phyloP scores from a whole-genome alignment of 2,888 invertebrate genomes.

The Melanophora roralis region DNA sequence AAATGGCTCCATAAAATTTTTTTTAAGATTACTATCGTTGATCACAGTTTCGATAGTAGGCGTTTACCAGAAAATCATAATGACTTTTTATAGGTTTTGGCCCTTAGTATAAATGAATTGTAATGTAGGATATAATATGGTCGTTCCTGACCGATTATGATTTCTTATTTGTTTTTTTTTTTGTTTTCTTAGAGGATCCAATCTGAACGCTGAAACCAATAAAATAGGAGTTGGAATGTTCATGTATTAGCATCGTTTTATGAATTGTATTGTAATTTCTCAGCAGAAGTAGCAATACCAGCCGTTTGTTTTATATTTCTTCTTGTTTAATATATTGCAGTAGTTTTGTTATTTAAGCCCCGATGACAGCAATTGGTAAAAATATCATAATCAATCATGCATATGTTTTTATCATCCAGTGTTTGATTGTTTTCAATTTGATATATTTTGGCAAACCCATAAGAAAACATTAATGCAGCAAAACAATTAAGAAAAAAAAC shows the following conservation, averaged over 20 bases:
- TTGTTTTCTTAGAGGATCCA: conserved; percentile 52
- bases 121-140: too few relatives aligned
- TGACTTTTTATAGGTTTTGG: too few relatives aligned
- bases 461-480: conserved; percentile 36
- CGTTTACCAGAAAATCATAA: too few relatives aligned
- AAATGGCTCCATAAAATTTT: too few relatives aligned
- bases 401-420: conserved; percentile 30
- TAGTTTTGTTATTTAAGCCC: conserved; percentile 65
- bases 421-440: conserved; percentile 52
- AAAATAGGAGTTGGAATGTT: neutral
- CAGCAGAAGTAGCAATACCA: conserved; percentile 34
- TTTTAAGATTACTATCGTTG: too few relatives aligned
- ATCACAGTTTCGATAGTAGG: too few relatives aligned
- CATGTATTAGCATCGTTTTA: conserved; percentile 20
- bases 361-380: conserved; percentile 75
- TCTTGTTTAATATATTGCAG: neutral
- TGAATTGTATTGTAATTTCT: conserved; percentile 27
- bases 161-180: too few relatives aligned
- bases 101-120: too few relatives aligned
- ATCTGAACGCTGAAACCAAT: neutral
- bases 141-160: too few relatives aligned
- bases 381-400: conserved; percentile 71
- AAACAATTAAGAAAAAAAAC: conserved; percentile 45
- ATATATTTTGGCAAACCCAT: conserved; percentile 55
- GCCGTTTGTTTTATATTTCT: conserved; percentile 2